These are phyloP conservation scores for Drosophila siamana DNA, from an alignment of 2,888 invertebrate species.

Conservation along the genomic window DNA sequence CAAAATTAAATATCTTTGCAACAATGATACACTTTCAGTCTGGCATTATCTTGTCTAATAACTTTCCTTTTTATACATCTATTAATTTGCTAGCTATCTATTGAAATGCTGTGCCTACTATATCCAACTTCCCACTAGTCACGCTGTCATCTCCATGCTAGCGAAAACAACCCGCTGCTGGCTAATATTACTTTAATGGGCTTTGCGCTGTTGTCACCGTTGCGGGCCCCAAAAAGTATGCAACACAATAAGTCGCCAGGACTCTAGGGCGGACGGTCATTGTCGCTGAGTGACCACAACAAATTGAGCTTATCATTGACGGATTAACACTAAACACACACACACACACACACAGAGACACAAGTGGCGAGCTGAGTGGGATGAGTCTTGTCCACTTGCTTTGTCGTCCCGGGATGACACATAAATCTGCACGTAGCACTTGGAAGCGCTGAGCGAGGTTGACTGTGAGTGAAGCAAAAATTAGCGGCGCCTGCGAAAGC, in stretches of 20 bases:
- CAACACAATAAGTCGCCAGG: conserved; percentile 51
- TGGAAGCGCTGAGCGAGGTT: conserved; percentile 39
- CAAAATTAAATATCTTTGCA: too few relatives aligned
- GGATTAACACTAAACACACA: conserved; percentile 81
- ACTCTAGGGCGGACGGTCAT: conserved; percentile 54
- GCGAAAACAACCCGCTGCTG: conserved; percentile 23
- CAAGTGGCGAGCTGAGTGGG: conserved; percentile 10
- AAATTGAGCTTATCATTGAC: conserved; percentile 83
- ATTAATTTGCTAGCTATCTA: too few relatives aligned
- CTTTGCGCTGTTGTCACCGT: conserved; percentile 35
- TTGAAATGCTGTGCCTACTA: too few relatives aligned
- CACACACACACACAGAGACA: conserved; percentile 24
- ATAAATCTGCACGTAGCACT: conserved; percentile 75
- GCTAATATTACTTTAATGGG: conserved; percentile 73
- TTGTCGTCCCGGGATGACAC: conserved; percentile 36
- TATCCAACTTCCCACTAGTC: conserved; percentile 1
- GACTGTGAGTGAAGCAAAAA: conserved; percentile 64
- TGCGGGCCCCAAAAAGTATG: conserved; percentile 50
- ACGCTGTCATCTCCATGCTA: conserved; percentile 56
- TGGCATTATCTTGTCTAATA: too few relatives aligned
- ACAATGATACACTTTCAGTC: too few relatives aligned
- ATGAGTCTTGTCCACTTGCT: conserved; percentile 51
- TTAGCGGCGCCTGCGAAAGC: conserved; percentile 72
- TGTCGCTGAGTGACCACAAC: conserved; percentile 79
- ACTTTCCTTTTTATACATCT: too few relatives aligned